These are phyloP conservation scores for Chaetodon trifascialis DNA, from an alignment of 2,113 vertebrate genomes.

Conservation along the genomic window DNA sequence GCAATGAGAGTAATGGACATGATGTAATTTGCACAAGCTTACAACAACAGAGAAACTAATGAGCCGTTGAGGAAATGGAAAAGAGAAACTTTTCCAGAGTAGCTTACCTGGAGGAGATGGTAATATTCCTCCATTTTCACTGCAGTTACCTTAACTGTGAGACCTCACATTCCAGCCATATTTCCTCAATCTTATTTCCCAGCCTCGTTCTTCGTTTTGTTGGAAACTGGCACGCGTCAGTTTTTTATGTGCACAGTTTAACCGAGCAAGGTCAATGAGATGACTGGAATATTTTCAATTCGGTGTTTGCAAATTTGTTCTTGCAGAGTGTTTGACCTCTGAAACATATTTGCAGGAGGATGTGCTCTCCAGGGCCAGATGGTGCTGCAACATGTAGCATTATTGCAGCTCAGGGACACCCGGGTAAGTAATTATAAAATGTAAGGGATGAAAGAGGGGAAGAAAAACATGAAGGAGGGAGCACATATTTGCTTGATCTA, in stretches of 20 bases:
- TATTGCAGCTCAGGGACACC: slow-evolving; percentile 38
- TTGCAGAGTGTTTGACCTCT: slow-evolving; percentile 55
- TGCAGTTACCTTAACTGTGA: slow-evolving; percentile 20
- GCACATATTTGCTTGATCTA: not conserved
- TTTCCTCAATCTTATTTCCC: not conserved
- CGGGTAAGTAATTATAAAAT: not conserved
- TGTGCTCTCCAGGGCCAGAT: slow-evolving; percentile 60
- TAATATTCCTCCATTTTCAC: slow-evolving; percentile 34
- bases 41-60: slow-evolving; percentile 71
- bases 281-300: slow-evolving; percentile 51
- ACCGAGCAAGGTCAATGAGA: slow-evolving; percentile 57
- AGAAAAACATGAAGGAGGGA: not conserved
- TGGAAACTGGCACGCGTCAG: slow-evolving; percentile 11
- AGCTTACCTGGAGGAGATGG: slow-evolving; percentile 29
- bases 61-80: slow-evolving; percentile 45
- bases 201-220: not conserved
- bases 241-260: slow-evolving; percentile 22
- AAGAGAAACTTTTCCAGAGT: slow-evolving; percentile 33
- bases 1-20: slow-evolving; percentile 49
- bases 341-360: slow-evolving; percentile 44
- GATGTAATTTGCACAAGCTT: slow-evolving; percentile 58
- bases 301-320: slow-evolving; percentile 63
- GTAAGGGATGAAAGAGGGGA: not conserved
- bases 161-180: slow-evolving; percentile 31
- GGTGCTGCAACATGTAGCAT: slow-evolving; percentile 38